Percentiles rank a stretch among this genome's conserved stretches.
These are phyloP conservation scores for Molanna angustata DNA, from an alignment of 2,888 invertebrate species.

Conservation along the genomic window DNA sequence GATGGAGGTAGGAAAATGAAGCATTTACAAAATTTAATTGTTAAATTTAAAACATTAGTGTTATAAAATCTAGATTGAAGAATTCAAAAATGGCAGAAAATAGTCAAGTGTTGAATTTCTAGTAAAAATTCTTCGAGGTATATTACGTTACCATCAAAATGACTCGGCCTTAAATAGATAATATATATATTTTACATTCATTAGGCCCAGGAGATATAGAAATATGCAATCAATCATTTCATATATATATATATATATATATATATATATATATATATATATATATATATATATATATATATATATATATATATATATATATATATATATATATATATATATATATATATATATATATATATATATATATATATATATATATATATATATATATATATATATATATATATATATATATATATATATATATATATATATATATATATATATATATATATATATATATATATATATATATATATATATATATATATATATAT, in stretches of 20 bases:
- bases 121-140: too few species aligned
- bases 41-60: too few species aligned
- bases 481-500: background rate
- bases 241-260: background rate
- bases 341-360: background rate
- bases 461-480: background rate
- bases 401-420: background rate
- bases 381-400: background rate
- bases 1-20: too few species aligned
- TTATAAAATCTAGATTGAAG: too few species aligned
- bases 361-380: background rate
- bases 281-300: background rate
- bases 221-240: too few species aligned
- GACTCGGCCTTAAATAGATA: too few species aligned
- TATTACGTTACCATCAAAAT: too few species aligned
- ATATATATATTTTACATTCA: too few species aligned
- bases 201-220: too few species aligned
- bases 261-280: slow-evolving; percentile 7
- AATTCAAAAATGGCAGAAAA: too few species aligned
- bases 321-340: background rate
- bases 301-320: background rate
- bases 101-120: too few species aligned
- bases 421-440: background rate
- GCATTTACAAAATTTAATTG: too few species aligned
- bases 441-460: background rate